Conservation (phyloP, 2,797 vertebrate species). For the Halcyon leucocephala region DNA sequence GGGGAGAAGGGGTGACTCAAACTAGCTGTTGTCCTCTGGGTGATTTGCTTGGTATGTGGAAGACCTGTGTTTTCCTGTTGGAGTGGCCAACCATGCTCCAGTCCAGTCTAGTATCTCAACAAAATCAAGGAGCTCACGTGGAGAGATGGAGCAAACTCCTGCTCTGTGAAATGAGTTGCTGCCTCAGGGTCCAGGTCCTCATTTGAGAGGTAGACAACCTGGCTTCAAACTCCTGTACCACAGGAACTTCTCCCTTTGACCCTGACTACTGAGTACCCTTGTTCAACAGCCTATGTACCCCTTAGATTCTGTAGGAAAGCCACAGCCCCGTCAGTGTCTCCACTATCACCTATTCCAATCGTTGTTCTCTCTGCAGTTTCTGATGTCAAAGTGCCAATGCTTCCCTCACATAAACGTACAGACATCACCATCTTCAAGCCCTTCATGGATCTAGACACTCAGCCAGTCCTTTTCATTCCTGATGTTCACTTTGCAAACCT, state of each 20-base stretch:
- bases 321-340: background rate
- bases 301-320: background rate
- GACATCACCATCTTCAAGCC: slow-evolving; percentile 96
- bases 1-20: background rate
- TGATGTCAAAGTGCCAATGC: slow-evolving; percentile 90
- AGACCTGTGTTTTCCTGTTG: background rate
- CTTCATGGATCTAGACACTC: slow-evolving; percentile 90
- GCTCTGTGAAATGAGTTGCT: background rate
- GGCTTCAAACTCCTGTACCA: background rate
- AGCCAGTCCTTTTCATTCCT: slow-evolving; percentile 97
- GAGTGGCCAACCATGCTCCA: background rate
- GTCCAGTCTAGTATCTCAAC: background rate
- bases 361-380: slow-evolving; percentile 76
- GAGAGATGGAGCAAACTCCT: background rate
- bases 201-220: background rate
- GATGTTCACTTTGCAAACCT: slow-evolving; percentile 94
- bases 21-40: background rate
- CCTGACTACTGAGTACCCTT: background rate
- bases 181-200: background rate
- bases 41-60: background rate
- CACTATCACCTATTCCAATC: background rate
- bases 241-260: background rate
- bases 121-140: background rate
- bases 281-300: background rate
- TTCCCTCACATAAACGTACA: slow-evolving; percentile 89